Conservation (phyloP, 2,797 vertebrate species). For the Phalloptychus januarius region DNA sequence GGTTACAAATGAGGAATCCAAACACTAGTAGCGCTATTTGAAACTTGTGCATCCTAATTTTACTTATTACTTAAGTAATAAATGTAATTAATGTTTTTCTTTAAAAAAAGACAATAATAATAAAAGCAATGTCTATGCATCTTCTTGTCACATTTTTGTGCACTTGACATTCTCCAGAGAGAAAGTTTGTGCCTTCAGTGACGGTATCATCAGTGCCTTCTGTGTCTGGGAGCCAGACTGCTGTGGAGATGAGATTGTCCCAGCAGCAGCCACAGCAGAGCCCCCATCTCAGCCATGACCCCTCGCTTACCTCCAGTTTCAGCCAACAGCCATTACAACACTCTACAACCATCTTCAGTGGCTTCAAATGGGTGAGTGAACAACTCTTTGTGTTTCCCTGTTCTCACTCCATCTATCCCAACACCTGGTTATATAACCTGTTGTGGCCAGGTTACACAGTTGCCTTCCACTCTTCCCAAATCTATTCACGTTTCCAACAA, state of each 20-base stretch:
- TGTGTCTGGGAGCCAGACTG: slow-evolving; percentile 79
- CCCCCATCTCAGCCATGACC: slow-evolving; percentile 85
- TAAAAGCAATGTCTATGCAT: slow-evolving; percentile 39
- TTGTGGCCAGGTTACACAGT: neutral
- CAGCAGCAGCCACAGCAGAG: slow-evolving; percentile 77
- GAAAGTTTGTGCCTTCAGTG: slow-evolving; percentile 96
- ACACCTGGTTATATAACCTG: no score
- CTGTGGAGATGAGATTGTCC: slow-evolving; percentile 82
- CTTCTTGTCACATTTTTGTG: slow-evolving; percentile 46
- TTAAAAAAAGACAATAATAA: slow-evolving; percentile 13
- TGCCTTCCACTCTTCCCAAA: neutral
- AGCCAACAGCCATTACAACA: slow-evolving; percentile 86
- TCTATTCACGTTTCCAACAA: neutral
- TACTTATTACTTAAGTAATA: slow-evolving; percentile 24
- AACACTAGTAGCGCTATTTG: neutral
- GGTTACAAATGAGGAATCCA: slow-evolving; percentile 4
- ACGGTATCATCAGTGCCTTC: slow-evolving; percentile 93
- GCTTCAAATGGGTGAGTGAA: slow-evolving; percentile 87
- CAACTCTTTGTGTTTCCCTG: neutral
- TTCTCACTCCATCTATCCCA: neutral
- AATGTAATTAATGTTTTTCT: neutral
- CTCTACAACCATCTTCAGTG: slow-evolving; percentile 76
- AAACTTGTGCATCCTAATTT: slow-evolving; percentile 16
- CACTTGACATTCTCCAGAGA: slow-evolving; percentile 81
- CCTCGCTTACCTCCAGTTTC: slow-evolving; percentile 77